Conservation (phyloP, 1,140 invertebrate genomes). For the Diabrotica undecimpunctata region DNA sequence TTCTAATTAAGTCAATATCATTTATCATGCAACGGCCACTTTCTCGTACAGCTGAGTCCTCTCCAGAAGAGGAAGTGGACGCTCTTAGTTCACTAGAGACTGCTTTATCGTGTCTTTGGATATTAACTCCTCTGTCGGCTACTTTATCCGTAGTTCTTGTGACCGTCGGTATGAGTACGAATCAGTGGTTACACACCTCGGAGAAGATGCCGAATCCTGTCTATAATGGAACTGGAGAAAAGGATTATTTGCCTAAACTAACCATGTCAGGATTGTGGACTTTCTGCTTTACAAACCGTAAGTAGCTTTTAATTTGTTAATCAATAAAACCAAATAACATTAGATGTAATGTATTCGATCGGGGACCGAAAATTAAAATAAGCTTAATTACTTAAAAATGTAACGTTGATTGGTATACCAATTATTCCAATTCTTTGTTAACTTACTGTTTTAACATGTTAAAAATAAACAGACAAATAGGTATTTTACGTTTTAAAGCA, state of each 20-base stretch:
- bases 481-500: no score
- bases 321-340: no score
- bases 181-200: constrained; percentile 67
- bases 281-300: constrained; percentile 67
- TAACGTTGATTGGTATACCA: no score
- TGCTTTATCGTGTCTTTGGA: constrained; percentile 58
- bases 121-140: constrained; percentile 62
- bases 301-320: constrained; percentile 46
- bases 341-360: no score
- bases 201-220: constrained; percentile 65
- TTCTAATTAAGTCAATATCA: no score
- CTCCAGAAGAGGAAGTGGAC: constrained; percentile 29
- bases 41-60: constrained; percentile 25
- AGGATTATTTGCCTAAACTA: constrained; percentile 60
- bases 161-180: constrained; percentile 61
- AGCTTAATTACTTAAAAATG: no score
- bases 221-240: constrained; percentile 62
- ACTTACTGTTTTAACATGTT: no score
- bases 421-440: no score
- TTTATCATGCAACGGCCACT: constrained; percentile 35
- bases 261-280: constrained; percentile 69
- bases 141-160: constrained; percentile 61
- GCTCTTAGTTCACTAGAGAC: constrained; percentile 52
- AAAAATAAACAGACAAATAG: no score
- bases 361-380: no score